Evolutionary conservation across 2,113 vertebrate species (phyloP), one percentile per base, ranked within the genome.

Genomic region (Apistogramma diplotaenia): DNA sequence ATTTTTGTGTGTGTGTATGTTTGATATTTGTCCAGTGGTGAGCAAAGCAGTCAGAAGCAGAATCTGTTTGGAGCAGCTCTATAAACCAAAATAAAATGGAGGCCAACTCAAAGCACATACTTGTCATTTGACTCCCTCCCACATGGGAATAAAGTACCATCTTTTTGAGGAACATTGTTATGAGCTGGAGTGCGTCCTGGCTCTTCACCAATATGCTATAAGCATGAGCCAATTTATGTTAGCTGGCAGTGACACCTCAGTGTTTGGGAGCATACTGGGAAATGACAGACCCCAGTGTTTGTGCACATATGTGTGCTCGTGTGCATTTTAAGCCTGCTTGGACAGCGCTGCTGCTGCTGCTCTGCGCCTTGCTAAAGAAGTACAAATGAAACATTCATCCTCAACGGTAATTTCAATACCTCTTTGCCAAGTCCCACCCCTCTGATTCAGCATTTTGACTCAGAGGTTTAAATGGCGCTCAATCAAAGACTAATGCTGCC

Each of bases 381-480:
- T 29, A 65, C 40, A 84, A 78, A 87, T 89, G 27, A 85, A 86
- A 83, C 58, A 55, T 81, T 71, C 54, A 8, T 78, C 51, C 59
- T 85, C 73, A 84, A 83, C 87, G 73, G 59, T 65, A 82, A 77
- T 75, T 81, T 84, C 31, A 83, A 57, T 25, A 76, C 35, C 65
- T 60, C 46, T 70, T 51, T 85, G 90, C 87, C 90, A 93, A 88
- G 84, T 74, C 61, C 74, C 61, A 61, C 79, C 74, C 82, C 27
- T 87, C 78, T 81, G 87, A 91, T 85, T 88, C 82, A 80, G 76
- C 71, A 76, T 78, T 71, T 72, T 74, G 73, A 78, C 57, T 77
- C 37, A 27, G 78, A 73, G 72, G 65, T 86, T 90, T 87, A 85
- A 90, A 91, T 89, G 87, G 78, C 79, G 85, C 89, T 89, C 86